These are phyloP conservation scores for Myrmecophaga tridactyla DNA, from an alignment of 2,113 vertebrate species.

Conservation along the genomic window DNA sequence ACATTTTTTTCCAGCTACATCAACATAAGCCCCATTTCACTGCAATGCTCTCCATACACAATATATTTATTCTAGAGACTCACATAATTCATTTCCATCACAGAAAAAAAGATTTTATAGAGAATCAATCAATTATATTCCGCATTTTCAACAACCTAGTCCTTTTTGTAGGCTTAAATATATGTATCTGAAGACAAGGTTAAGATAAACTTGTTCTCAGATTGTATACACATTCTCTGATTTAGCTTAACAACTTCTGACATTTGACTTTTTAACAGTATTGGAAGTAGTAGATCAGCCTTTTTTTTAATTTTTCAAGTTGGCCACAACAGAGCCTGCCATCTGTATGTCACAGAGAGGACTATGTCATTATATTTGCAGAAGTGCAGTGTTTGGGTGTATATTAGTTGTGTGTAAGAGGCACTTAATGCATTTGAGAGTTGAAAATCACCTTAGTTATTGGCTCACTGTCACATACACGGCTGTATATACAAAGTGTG, in stretches of 20 bases:
- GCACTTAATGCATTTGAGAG: background rate
- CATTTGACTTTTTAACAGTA: background rate
- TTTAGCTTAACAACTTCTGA: background rate
- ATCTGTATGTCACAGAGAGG: background rate
- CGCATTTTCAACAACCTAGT: background rate
- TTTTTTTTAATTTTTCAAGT: background rate
- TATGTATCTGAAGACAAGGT: background rate
- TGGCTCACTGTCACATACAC: background rate
- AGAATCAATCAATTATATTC: background rate
- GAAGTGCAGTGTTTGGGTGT: accelerated
- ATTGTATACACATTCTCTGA: background rate
- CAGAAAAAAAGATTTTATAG: background rate
- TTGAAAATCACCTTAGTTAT: background rate
- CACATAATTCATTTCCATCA: background rate
- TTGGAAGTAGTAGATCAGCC: background rate
- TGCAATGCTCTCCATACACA: background rate
- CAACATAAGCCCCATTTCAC: background rate
- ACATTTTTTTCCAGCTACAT: background rate
- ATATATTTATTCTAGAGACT: background rate
- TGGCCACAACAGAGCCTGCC: background rate
- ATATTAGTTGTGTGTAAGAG: background rate
- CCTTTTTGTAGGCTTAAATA: background rate
- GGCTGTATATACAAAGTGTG: background rate
- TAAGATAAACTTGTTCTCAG: background rate
- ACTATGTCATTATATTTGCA: background rate